phyloP scores from a whole-genome alignment of 2,888 invertebrate species.

The Habrosyne pyritoides region DNA sequence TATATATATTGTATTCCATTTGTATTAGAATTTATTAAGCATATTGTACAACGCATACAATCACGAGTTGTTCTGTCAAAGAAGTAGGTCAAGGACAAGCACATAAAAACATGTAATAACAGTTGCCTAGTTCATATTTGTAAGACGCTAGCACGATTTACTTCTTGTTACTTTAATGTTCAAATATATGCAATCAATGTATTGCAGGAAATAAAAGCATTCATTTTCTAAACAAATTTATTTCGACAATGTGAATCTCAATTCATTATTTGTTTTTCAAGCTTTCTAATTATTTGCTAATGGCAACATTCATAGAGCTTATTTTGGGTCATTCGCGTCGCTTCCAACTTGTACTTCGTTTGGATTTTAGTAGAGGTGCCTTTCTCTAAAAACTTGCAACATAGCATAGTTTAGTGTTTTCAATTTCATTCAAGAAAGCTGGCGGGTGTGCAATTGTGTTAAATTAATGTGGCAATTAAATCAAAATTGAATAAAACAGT shows the following conservation, averaged over 20 bases:
- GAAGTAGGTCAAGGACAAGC: constrained; percentile 68
- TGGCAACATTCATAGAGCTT: constrained; percentile 80
- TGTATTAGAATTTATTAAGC: background rate
- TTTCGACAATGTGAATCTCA: constrained; percentile 7
- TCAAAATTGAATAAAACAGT: constrained; percentile 53
- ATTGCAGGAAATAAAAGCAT: background rate
- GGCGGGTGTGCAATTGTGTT: constrained; percentile 82
- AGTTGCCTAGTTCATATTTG: background rate
- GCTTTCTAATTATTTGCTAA: constrained; percentile 60
- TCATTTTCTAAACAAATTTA: constrained; percentile 1
- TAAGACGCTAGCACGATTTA: no score
- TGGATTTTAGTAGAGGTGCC: constrained; percentile 80
- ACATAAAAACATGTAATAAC: background rate
- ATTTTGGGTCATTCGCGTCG: constrained; percentile 83
- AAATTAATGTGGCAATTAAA: constrained; percentile 57
- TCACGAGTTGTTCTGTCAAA: constrained; percentile 52
- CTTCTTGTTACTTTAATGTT: background rate
- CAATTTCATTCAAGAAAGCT: constrained; percentile 77
- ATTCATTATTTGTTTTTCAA: constrained; percentile 38
- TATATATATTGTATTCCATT: no score
- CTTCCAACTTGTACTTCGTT: constrained; percentile 80
- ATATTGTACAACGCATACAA: constrained; percentile 17
- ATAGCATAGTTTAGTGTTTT: constrained; percentile 80
- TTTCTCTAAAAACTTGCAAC: constrained; percentile 82
- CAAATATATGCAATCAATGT: background rate